Percentiles rank a stretch among this genome's conserved stretches.
Evolutionary conservation across 2,113 vertebrate species (phyloP).

Genomic region (Bubalus kerabau): DNA sequence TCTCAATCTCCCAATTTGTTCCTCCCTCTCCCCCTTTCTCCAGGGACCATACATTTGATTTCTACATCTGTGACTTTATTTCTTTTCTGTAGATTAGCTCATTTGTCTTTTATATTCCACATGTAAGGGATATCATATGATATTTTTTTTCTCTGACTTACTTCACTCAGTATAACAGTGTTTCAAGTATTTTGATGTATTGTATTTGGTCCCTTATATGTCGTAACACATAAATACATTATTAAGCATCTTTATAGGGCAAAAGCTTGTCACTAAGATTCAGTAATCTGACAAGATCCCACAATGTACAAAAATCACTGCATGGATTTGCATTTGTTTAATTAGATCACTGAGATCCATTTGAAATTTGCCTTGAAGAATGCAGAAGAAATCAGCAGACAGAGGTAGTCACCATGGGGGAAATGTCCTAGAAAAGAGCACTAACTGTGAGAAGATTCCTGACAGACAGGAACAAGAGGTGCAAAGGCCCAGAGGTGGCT

Average conservation of each 20-base stretch:
- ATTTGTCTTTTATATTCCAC: background rate
- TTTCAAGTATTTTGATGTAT: background rate
- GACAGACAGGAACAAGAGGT: background rate
- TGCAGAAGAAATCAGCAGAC: background rate
- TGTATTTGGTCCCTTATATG: background rate
- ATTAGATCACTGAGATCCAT: background rate
- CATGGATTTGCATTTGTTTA: background rate
- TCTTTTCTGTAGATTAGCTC: background rate
- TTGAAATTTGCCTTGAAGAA: background rate
- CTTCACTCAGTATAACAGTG: background rate
- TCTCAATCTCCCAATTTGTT: background rate
- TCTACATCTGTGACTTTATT: background rate
- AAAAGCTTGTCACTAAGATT: background rate
- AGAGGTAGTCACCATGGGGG: background rate
- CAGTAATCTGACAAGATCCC: background rate
- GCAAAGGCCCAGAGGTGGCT: background rate
- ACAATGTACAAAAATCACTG: background rate
- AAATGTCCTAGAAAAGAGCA: background rate
- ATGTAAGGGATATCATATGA: background rate
- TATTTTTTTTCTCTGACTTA: background rate
- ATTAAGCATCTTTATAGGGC: background rate
- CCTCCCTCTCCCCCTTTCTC: background rate
- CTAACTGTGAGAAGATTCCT: background rate
- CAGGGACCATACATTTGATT: background rate
- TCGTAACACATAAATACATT: background rate